Evolutionary conservation across 2,797 vertebrate species (phyloP), one percentile per base, ranked within the genome.

Genomic region (Hozukius guyotensis): DNA sequence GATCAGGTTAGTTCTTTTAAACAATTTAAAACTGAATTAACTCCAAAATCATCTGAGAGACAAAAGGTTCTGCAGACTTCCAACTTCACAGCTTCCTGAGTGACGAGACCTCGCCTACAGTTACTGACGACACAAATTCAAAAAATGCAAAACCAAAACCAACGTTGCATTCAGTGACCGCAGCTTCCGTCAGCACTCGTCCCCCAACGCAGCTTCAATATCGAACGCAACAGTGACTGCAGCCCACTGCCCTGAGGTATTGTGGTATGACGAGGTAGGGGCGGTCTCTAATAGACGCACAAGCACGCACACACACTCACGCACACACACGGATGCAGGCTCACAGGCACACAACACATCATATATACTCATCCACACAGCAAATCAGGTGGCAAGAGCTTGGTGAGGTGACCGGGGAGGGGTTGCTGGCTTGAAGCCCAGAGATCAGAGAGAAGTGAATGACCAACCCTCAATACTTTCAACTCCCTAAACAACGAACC

Each of bases 81-180:
- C 88, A 88, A 91, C 91, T 91, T 95, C 93, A 93, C 94, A 93
- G 91, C 93, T 95, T 94, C 93, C 94, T 94, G 95, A 95, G 94
- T 86, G 88, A 94, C 88, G 91, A 92, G 88, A 90, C 87, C 83
- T 90, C 87, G 85, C 81, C 89, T 90, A 91, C 92, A 92, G 91
- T 89, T 91, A 92, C 84, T 89, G 90, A 91, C 74, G 66, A 90
- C 80, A 56, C 72, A 84, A 85, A 46, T 42, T 64, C 55, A 76
- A 86, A 22, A 79, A 92, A 89, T 79, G 82, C 77, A 82, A 92
- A 78, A 78, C 73, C 65, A 84, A 91, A 90, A 82, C 29, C 64
- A 80, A 87, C 76, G 74, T 69, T 89, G 87, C 85, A 82, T 92
- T 89, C 80, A 80, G 87, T 72, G 83, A 86, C 80, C 22, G 38